Evolutionary conservation across 2,888 invertebrate species (phyloP).

Genomic region (Acrobasis consociella): DNA sequence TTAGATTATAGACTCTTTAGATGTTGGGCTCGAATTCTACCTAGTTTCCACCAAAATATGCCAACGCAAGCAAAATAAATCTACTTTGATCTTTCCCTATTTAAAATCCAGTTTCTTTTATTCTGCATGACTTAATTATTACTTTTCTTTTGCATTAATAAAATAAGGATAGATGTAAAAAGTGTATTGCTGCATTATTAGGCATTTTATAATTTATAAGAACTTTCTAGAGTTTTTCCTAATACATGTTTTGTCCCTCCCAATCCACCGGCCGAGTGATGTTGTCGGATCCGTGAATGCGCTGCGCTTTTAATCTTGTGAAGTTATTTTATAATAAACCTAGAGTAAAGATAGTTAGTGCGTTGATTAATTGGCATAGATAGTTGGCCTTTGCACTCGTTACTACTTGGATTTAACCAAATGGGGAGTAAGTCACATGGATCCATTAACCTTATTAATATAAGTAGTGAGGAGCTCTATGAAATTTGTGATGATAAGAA

Average conservation of each 20-base stretch:
- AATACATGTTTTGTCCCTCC: slow-evolving; percentile 27
- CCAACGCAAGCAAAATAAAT: background rate
- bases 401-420: background rate
- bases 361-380: slow-evolving; percentile 39
- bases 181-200: background rate
- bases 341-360: slow-evolving; percentile 27
- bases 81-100: background rate
- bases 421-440: background rate
- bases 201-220: background rate
- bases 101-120: background rate
- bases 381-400: slow-evolving; percentile 40
- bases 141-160: background rate
- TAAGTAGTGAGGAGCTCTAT: background rate
- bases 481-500: background rate
- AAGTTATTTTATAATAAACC: slow-evolving; percentile 26
- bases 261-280: slow-evolving; percentile 30
- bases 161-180: background rate
- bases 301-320: slow-evolving; percentile 35
- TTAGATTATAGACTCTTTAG: background rate
- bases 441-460: background rate
- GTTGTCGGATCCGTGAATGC: slow-evolving; percentile 33
- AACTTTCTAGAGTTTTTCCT: background rate
- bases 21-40: background rate
- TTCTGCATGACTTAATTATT: background rate
- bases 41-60: background rate